Base-by-base conservation (phyloP, 2,797 vertebrate species). In the Cossypha dichroa region DNA sequence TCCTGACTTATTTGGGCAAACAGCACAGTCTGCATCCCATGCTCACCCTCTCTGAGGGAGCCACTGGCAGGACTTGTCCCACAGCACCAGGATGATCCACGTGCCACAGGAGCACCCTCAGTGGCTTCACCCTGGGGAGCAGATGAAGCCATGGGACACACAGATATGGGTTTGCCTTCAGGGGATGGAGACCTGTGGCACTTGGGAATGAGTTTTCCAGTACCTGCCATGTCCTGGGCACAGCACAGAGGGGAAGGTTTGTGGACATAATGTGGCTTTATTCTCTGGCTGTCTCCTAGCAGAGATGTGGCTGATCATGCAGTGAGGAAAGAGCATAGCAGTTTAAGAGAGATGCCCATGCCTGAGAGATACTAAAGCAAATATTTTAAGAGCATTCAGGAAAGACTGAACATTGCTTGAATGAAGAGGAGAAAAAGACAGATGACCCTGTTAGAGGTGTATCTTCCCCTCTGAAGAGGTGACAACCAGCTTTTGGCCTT, bases 1-100 rank as follows among this genome's bases (percentile, higher is more conserved):
- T 92, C 86, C 46, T 7, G 59, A 91, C 58, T 93, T 96, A 84
- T 93, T 91, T 93, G 45, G 89, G 93, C 73, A 95, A 87, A 48
- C 1, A 0, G 36, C 78, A 76, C 83, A 63, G 60, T 1, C 60
- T 56, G 80, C 74, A 59, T 31, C 29, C 69, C 3, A 0, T 45
- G 41, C 9, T 29, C n/a, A 33, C 23, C 41, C 60, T 77, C 45
- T 45, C n/a, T 14, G 49, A 16, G 67, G 45, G 40, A 84, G 43
- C 29, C 26, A 18, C 0, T 0, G n/a, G 54, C 72, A 73, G 73
- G 58, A 55, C 8, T 17, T 43, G 36, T 92, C 66, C 74, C n/a
- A 5, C 38, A 34, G 0, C 34, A 16, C 41, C 26, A 4, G 0
- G 1, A 8, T 1, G 49, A 41, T 5, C 51, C 19, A 52, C 11